phyloP scores from a whole-genome alignment of 2,113 vertebrate species.

The Conger conger region DNA sequence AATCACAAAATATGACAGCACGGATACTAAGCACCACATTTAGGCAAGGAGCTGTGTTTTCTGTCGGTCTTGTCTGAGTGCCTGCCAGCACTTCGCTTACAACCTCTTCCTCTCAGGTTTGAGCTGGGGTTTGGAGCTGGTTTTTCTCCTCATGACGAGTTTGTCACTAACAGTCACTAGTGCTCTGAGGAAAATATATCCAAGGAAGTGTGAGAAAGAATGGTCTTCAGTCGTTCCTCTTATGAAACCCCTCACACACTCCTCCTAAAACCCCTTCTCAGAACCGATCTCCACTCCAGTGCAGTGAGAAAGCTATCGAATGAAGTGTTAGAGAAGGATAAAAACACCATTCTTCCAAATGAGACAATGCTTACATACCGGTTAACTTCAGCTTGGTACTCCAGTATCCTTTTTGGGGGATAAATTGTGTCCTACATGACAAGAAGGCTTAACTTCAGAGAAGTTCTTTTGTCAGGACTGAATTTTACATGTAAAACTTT shows the following conservation, averaged over 20 bases:
- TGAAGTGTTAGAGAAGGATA: background rate
- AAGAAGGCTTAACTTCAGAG: background rate
- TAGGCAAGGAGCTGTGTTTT: background rate
- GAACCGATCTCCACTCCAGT: background rate
- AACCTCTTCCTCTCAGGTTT: background rate
- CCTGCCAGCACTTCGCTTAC: background rate
- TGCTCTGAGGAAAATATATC: background rate
- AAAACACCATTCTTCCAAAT: background rate
- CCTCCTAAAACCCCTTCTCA: conserved; percentile 41
- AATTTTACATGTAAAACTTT: background rate
- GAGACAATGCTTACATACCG: background rate
- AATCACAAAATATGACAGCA: background rate
- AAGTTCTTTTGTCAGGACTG: background rate
- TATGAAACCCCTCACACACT: conserved; percentile 41
- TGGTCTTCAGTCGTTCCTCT: conserved; percentile 48
- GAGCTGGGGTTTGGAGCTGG: background rate
- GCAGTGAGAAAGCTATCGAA: background rate
- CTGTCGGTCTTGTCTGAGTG: background rate
- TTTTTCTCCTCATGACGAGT: background rate
- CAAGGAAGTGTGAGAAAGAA: conserved; percentile 45
- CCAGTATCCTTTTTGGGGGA: background rate
- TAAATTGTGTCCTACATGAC: background rate
- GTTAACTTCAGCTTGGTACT: background rate
- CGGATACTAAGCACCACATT: background rate
- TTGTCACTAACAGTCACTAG: background rate